phyloP scores from a whole-genome alignment of 2,113 vertebrate genomes.

The Bubo bubo region DNA sequence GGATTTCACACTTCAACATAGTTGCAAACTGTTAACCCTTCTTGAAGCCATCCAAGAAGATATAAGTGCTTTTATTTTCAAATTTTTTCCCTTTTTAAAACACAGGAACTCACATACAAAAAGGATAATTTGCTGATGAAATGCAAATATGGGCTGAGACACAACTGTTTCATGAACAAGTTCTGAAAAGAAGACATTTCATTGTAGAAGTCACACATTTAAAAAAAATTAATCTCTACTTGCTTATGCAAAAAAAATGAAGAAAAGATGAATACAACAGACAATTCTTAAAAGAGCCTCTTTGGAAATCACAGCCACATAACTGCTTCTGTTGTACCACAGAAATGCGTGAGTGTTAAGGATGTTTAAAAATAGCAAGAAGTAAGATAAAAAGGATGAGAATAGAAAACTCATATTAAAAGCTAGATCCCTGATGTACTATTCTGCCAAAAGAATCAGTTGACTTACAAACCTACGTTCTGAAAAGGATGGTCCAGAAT shows the following conservation, averaged over 20 bases:
- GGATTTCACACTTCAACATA: constrained; percentile 22
- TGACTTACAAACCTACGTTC: not conserved
- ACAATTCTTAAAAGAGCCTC: not conserved
- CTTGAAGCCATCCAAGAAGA: not conserved
- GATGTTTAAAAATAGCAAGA: not conserved
- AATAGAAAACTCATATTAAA: not conserved
- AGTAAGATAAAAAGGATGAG: not conserved
- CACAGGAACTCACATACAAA: not conserved
- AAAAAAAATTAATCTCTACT: not conserved
- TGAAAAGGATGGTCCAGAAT: not conserved
- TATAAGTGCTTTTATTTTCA: not conserved
- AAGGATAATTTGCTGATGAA: not conserved
- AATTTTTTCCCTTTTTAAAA: not conserved
- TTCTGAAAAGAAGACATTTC: not conserved
- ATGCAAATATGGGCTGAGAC: not conserved
- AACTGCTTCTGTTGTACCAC: not conserved
- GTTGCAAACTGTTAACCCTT: constrained; percentile 51
- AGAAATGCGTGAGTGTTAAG: not conserved
- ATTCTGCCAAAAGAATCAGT: not conserved
- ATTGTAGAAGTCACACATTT: not conserved
- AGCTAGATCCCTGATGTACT: not conserved
- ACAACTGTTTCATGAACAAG: not conserved
- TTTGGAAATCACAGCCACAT: not conserved
- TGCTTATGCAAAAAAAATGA: not conserved
- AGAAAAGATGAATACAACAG: not conserved